These are phyloP conservation scores for Oxyura jamaicensis DNA, from an alignment of 2,113 vertebrate genomes.

Conservation along the genomic window DNA sequence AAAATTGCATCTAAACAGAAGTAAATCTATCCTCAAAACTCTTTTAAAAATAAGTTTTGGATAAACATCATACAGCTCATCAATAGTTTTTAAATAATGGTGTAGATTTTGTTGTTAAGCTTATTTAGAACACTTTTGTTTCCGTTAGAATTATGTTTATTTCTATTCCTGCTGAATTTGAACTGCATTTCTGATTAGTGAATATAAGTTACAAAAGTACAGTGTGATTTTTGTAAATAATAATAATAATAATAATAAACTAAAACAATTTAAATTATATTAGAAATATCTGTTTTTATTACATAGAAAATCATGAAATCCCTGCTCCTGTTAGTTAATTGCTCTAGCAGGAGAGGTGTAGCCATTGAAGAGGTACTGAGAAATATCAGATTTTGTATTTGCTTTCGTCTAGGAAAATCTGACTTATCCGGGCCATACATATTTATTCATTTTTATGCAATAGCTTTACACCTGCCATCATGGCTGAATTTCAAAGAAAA, in stretches of 20 bases:
- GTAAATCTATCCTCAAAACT: neutral
- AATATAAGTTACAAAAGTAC: neutral
- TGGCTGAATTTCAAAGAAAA: neutral
- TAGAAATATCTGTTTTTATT: neutral
- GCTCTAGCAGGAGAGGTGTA: neutral
- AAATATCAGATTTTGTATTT: neutral
- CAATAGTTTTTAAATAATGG: neutral
- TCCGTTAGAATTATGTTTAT: neutral
- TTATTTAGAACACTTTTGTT: neutral
- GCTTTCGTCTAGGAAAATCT: neutral
- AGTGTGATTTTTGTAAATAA: accelerated
- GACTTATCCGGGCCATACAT: neutral
- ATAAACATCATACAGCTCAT: neutral
- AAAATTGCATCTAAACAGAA: neutral
- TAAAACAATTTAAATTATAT: neutral
- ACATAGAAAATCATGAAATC: neutral
- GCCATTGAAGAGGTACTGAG: neutral
- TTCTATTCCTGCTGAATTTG: neutral
- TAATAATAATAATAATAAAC: too few relatives aligned
- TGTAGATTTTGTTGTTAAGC: neutral
- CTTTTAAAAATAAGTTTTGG: neutral
- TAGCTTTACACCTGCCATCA: accelerated
- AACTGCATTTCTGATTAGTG: neutral
- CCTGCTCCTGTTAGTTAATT: neutral
- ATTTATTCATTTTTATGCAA: neutral